A percentile compares a stretch with the other conserved stretches of the same genome.
phyloP scores from a whole-genome alignment of 2,888 invertebrate species.

The Luffia ferchaultella region DNA sequence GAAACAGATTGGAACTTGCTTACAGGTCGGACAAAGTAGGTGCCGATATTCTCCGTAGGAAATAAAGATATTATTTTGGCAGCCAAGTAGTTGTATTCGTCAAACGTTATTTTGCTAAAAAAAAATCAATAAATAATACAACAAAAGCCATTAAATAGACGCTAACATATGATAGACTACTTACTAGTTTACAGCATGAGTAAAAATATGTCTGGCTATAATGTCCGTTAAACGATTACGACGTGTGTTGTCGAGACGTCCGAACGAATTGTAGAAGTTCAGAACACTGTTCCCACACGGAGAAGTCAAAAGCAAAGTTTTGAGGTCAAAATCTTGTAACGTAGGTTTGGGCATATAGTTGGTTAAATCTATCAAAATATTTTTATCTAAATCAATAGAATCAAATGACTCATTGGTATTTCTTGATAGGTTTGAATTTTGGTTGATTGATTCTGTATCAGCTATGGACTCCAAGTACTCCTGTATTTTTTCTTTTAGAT shows the following conservation, averaged over 20 bases:
- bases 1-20: neutral
- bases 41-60: neutral
- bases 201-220: neutral
- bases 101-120: neutral
- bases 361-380: neutral
- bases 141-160: neutral
- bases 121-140: neutral
- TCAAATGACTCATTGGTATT: neutral
- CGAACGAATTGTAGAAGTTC: neutral
- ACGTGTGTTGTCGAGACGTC: neutral
- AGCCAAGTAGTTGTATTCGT: neutral
- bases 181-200: neutral
- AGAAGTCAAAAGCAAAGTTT: neutral
- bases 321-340: neutral
- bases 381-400: neutral
- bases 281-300: neutral
- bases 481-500: neutral
- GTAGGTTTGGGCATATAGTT: neutral
- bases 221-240: neutral
- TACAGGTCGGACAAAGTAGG: neutral
- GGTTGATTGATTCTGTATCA: neutral
- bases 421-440: neutral
- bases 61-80: neutral
- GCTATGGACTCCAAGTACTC: neutral
- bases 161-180: neutral